phyloP scores from a whole-genome alignment of 2,888 invertebrate species.

The Machimus atricapillus region DNA sequence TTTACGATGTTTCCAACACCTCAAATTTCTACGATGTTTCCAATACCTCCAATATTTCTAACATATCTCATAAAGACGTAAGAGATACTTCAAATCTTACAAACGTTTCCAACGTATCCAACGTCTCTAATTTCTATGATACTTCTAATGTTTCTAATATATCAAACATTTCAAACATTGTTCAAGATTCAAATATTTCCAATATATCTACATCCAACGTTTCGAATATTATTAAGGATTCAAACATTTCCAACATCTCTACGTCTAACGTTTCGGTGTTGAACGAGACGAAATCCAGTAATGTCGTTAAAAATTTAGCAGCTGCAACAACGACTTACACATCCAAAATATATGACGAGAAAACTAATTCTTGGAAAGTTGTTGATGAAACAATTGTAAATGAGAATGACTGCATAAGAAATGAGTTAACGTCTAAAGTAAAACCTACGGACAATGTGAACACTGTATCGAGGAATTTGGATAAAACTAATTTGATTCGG shows the following conservation, averaged over 20 bases:
- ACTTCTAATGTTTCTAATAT: background rate
- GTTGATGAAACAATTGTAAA: constrained; percentile 49
- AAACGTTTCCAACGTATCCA: background rate
- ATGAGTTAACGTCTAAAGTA: background rate
- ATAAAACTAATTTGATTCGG: background rate
- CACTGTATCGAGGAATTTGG: background rate
- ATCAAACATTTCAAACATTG: background rate
- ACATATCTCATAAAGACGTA: background rate
- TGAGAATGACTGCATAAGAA: constrained; percentile 44
- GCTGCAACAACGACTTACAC: constrained; percentile 49
- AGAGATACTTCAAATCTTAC: background rate
- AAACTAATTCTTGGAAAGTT: constrained; percentile 49
- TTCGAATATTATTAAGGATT: background rate
- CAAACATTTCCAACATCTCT: background rate
- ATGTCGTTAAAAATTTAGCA: constrained; percentile 41
- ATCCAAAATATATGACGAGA: constrained; percentile 49
- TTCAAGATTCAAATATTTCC: background rate
- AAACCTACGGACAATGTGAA: background rate
- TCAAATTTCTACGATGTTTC: background rate
- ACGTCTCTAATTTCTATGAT: background rate
- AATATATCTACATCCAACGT: background rate
- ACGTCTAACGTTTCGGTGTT: background rate
- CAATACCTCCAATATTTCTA: background rate
- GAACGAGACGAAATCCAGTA: background rate
- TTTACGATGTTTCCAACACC: background rate